Evolutionary conservation across 1,140 invertebrate species (phyloP), one percentile per base, ranked within the genome.

Genomic region (Harlomillsia oculata): DNA sequence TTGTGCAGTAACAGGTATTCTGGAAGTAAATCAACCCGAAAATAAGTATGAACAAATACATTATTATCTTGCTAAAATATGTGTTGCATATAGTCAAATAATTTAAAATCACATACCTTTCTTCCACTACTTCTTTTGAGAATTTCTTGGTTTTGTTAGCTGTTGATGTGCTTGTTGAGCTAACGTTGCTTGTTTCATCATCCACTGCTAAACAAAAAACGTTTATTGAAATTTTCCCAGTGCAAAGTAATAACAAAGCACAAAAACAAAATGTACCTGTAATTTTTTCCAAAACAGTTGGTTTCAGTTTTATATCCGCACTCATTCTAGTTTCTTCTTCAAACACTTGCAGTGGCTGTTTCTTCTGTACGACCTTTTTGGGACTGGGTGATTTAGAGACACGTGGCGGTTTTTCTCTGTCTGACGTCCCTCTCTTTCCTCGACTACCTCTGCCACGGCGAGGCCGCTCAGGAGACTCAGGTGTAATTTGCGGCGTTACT

Each of bases 291-390:
- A 71, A 67, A 5, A 14, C 18, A 23, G 50, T n/a, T n/a, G 60
- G 39, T 43, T 43, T 36, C n/a, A n/a, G n/a, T 32, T 60, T 59
- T 39, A 62, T 77, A 32, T 69, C 69, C 11, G 85, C 85, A 72
- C 87, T 89, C 86, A 89, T 90, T 63, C 86, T 78, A 2, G 86
- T 90, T 66, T 89, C 86, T 69, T 89, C 86, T 69, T 89, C 86
- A 65, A 85, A 85, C 4, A 84, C 75, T 66, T 83, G 80, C 29
- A 82, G 73, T 0, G 76, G 76, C 61, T 46, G 51, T 16, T 45
- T 45, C 1, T 4, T 45, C 20, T 45, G 25, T 18, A 28, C 25
- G 5, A 16, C 5, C 4, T 45, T 29, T 45, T 28, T 18, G 43
- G 43, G 5, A 16, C 5, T 4, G 23, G 8, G 2, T 14, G 43